phyloP scores from a whole-genome alignment of 2,797 vertebrate species.

The Limnodromus scolopaceus region DNA sequence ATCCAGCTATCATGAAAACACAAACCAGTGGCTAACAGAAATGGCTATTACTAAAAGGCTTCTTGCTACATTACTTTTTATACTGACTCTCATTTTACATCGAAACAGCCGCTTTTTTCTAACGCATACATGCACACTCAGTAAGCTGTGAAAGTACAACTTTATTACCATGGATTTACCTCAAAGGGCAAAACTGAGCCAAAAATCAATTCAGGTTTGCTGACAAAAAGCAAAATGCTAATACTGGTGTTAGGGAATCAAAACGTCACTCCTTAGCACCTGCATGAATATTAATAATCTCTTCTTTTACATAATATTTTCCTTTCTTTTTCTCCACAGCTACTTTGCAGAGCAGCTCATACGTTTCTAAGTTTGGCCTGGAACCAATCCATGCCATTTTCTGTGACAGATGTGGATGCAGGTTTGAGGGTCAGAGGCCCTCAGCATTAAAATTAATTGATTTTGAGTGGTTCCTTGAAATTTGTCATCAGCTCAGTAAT shows the following conservation, averaged over 20 bases:
- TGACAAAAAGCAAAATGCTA: slow-evolving; percentile 72
- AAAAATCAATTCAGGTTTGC: slow-evolving; percentile 64
- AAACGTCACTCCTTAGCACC: slow-evolving; percentile 57
- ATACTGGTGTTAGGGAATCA: slow-evolving; percentile 53
- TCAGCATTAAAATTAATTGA: not conserved
- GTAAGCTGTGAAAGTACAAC: slow-evolving; percentile 54
- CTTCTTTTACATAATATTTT: slow-evolving; percentile 36
- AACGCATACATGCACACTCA: not conserved
- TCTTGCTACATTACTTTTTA: slow-evolving; percentile 27
- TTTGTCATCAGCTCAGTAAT: not conserved
- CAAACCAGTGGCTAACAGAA: not conserved
- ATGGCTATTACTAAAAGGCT: not conserved
- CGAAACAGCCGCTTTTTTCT: not conserved
- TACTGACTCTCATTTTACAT: not conserved
- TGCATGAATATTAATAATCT: slow-evolving; percentile 44
- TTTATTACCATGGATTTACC: slow-evolving; percentile 55
- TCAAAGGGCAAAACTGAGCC: slow-evolving; percentile 59
- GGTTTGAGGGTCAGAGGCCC: not conserved
- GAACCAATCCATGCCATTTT: not conserved
- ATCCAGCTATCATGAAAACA: not conserved
- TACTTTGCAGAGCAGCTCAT: not conserved
- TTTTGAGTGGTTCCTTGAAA: slow-evolving; percentile 3
- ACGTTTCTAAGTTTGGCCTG: not conserved
- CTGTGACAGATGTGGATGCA: not conserved
- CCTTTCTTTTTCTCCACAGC: not conserved